A percentile compares a stretch with the other conserved stretches of the same genome.
Conservation (phyloP, 2,888 invertebrate genomes). For the Zygogramma bicolorata region DNA sequence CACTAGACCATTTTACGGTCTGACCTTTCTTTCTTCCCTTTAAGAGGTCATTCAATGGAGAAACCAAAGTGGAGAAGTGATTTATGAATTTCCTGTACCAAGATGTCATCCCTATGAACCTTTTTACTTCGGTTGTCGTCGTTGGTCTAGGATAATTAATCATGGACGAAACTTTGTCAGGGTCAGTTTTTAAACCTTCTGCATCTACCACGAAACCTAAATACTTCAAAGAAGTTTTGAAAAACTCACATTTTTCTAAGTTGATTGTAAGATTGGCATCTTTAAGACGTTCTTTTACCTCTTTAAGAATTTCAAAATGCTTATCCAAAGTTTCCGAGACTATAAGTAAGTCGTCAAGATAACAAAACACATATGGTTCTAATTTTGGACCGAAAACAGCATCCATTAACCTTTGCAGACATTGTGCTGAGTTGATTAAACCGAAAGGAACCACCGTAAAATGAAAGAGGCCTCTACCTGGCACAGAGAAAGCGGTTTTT, state of each 20-base stretch:
- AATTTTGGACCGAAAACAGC: conserved; percentile 15
- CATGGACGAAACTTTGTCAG: conserved; percentile 18
- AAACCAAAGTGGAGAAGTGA: conserved; percentile 22
- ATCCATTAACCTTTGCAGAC: no score
- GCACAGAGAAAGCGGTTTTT: no score
- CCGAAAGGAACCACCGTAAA: not conserved
- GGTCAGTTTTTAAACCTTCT: no score
- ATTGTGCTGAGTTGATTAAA: not conserved
- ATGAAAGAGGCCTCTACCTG: no score
- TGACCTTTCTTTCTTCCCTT: conserved; percentile 30
- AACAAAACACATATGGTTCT: not conserved
- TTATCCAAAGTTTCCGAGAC: not conserved
- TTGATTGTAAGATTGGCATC: no score
- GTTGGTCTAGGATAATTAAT: no score
- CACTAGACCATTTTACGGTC: conserved; percentile 40
- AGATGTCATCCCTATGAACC: conserved; percentile 49
- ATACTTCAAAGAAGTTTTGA: no score
- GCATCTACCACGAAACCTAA: no score
- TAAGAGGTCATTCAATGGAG: conserved; percentile 23
- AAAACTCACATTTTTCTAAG: no score
- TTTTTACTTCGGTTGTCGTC: conserved; percentile 49
- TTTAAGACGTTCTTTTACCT: no score
- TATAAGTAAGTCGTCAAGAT: not conserved
- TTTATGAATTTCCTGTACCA: no score
- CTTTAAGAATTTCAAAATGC: not conserved